These are phyloP conservation scores for Brachyptera putata DNA, from an alignment of 2,888 invertebrate species.

Conservation along the genomic window DNA sequence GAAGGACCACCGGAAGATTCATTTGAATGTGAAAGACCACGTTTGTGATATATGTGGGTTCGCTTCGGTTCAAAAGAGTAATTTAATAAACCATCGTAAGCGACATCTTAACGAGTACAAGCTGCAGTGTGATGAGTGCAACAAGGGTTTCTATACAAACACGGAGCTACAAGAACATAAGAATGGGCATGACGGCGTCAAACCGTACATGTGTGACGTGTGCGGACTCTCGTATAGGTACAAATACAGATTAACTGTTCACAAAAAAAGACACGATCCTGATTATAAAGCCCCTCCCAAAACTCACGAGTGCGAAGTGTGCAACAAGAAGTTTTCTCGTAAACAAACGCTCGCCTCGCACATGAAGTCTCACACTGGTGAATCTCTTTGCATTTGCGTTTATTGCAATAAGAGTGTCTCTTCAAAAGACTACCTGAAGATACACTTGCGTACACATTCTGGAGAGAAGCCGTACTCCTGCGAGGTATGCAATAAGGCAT, in stretches of 20 bases:
- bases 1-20: conserved; percentile 31
- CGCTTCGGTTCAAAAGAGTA: conserved; percentile 28
- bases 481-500: conserved; percentile 47
- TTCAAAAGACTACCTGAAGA: conserved; percentile 56
- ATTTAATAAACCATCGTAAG: conserved; percentile 29
- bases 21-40: conserved; percentile 29
- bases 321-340: conserved; percentile 44
- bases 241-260: conserved; percentile 33
- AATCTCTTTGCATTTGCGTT: conserved; percentile 55
- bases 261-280: conserved; percentile 43
- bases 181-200: conserved; percentile 53
- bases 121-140: conserved; percentile 50
- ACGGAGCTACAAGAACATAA: conserved; percentile 53
- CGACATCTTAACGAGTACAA: conserved; percentile 32
- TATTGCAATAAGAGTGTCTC: conserved; percentile 59
- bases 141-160: conserved; percentile 51
- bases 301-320: conserved; percentile 44
- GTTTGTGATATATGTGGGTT: conserved; percentile 30
- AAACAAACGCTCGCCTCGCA: conserved; percentile 44
- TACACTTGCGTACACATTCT: conserved; percentile 58
- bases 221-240: conserved; percentile 39
- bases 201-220: conserved; percentile 51
- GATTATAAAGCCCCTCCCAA: conserved; percentile 43
- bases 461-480: conserved; percentile 60
- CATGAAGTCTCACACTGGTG: conserved; percentile 42